phyloP scores from a whole-genome alignment of 2,113 vertebrate genomes.

The Origma solitaria region DNA sequence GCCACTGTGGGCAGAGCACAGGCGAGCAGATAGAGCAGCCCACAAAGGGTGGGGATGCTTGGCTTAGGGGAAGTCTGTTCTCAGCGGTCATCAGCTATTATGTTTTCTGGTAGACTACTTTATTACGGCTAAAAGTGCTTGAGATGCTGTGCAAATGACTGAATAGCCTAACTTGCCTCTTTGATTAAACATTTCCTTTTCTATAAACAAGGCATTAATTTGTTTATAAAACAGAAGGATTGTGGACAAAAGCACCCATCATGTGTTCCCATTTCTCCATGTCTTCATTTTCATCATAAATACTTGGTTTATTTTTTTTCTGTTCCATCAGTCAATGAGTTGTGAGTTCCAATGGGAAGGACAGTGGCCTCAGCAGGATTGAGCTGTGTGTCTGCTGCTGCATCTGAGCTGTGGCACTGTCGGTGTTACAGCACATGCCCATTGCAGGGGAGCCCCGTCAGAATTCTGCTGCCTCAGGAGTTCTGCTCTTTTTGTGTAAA shows the following conservation, averaged over 20 bases:
- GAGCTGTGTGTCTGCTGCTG: background rate
- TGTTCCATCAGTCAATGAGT: background rate
- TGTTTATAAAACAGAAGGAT: background rate
- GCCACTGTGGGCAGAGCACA: fast-evolving
- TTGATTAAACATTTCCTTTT: background rate
- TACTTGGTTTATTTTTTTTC: background rate
- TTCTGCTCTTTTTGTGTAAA: background rate
- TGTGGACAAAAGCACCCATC: background rate
- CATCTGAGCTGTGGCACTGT: background rate
- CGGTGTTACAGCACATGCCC: background rate
- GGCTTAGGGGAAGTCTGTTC: background rate
- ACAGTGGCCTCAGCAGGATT: background rate
- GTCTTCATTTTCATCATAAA: background rate
- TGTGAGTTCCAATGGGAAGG: background rate
- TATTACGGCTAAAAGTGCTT: background rate
- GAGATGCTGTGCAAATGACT: background rate
- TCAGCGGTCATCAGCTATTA: background rate
- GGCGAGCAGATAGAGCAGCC: background rate
- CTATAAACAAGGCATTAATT: background rate
- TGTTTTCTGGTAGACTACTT: background rate
- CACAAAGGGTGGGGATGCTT: background rate
- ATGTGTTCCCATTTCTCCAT: background rate
- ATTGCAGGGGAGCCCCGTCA: fast-evolving
- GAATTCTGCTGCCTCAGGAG: background rate
- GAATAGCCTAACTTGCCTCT: background rate